Base-by-base conservation (phyloP, 2,797 vertebrate genomes). In the Anabas testudineus region DNA sequence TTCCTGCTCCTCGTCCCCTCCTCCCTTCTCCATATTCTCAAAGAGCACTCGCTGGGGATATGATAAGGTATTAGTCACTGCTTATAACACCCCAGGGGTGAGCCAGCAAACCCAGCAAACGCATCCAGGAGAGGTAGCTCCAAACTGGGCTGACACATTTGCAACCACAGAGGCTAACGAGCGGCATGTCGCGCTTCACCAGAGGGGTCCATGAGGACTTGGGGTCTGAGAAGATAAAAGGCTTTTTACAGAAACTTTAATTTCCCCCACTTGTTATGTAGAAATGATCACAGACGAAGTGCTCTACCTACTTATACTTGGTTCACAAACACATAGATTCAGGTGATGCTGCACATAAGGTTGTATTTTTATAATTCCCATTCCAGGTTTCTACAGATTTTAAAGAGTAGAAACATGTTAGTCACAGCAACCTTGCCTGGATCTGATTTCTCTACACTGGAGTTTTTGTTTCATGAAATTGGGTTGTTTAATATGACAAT, bases 51-150 rank as follows among this genome's bases (percentile, higher is more conserved):
- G 54, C 72, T 22, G 46, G 81, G 80, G 76, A 83, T 78, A 76
- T 65, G 75, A 78, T 78, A 77, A 70, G 58, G 83, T 81, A 89
- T 85, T 86, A 90, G 81, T 86, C 72, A 87, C 78, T 77, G 71
- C 75, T 56, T 75, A 66, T 66, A 84, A 66, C 71, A 53, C 70
- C 70, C 61, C 39, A 28, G 71, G 81, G 78, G 57, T 73, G 77
- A 85, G 62, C 74, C 78, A 71, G 81, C 67, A 73, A 74, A 66
- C 80, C 63, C 76, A 72, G 64, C 58, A 78, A 73, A 78, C 62
- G 48, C 39, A 62, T 71, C 77, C 77, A 83, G 63, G 46, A 82
- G 75, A 84, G 48, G 67, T 59, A 51, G 43, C 69, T 82, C 71
- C 65, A 58, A 76, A 76, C 54, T 67, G 73, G 83, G 74, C 30